A percentile compares a stretch with the other conserved stretches of the same genome.
Conservation (phyloP, 2,113 vertebrate species). For the Phaethornis superciliosus region DNA sequence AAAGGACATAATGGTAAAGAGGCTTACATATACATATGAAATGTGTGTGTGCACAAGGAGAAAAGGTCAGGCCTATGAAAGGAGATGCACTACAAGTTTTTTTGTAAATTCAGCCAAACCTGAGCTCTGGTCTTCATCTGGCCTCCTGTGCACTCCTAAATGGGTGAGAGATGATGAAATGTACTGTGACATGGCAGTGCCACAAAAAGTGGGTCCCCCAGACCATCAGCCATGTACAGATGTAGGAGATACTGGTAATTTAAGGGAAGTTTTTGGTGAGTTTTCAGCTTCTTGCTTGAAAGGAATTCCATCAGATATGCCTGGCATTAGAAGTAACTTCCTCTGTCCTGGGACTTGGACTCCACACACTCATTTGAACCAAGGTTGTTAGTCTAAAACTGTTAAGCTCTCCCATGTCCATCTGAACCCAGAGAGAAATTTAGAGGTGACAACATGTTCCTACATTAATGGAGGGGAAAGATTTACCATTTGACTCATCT, state of each 20-base stretch:
- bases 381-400: background rate
- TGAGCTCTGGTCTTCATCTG: background rate
- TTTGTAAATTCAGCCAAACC: background rate
- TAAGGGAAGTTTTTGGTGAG: background rate
- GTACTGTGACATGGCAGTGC: background rate
- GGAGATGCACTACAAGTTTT: background rate
- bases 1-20: background rate
- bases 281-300: background rate
- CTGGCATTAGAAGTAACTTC: background rate
- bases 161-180: background rate
- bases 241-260: background rate
- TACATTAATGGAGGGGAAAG: background rate
- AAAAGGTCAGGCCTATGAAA: background rate
- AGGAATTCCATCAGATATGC: background rate
- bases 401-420: background rate
- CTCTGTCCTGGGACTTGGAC: background rate
- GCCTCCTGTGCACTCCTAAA: background rate
- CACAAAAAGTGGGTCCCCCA: background rate
- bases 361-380: background rate
- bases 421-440: background rate
- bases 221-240: background rate
- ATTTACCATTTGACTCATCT: background rate
- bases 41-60: accelerated
- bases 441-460: background rate
- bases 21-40: background rate